A percentile compares a stretch with the other conserved stretches of the same genome.
Conservation (phyloP, 1,140 invertebrate species). For the Scylla paramamosain region DNA sequence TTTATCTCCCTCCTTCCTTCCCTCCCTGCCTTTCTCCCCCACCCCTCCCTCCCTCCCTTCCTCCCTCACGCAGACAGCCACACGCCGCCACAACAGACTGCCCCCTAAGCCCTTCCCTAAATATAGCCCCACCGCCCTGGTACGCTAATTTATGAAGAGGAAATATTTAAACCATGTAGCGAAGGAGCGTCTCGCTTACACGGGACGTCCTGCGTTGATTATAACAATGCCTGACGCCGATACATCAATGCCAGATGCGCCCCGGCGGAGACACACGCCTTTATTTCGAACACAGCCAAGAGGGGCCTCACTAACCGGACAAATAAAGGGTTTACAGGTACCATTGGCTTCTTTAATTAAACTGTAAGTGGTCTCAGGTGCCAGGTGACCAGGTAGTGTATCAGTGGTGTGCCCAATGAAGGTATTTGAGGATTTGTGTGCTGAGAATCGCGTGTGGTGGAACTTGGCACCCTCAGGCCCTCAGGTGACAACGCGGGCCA, state of each 20-base stretch:
- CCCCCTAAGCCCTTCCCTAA: not conserved
- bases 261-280: not conserved
- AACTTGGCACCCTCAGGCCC: slow-evolving; percentile 56
- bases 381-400: not conserved
- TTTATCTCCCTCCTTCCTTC: not conserved
- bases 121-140: slow-evolving; percentile 65
- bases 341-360: slow-evolving; percentile 38
- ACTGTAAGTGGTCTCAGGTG: slow-evolving; percentile 14
- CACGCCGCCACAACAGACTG: not conserved
- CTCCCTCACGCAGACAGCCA: not conserved
- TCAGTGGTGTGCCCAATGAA: not conserved
- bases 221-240: slow-evolving; percentile 65
- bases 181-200: slow-evolving; percentile 49
- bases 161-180: slow-evolving; percentile 71
- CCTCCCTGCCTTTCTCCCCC: not conserved
- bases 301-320: slow-evolving; percentile 28
- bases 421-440: not conserved
- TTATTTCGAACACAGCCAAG: slow-evolving; percentile 35
- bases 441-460: not conserved
- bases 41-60: not conserved
- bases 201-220: slow-evolving; percentile 63
- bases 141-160: slow-evolving; percentile 72
- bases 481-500: slow-evolving; percentile 67
- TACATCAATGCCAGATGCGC: slow-evolving; percentile 69
- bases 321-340: slow-evolving; percentile 27